Base-by-base conservation (phyloP, 2,888 invertebrate species). In the Cenopis cana region DNA sequence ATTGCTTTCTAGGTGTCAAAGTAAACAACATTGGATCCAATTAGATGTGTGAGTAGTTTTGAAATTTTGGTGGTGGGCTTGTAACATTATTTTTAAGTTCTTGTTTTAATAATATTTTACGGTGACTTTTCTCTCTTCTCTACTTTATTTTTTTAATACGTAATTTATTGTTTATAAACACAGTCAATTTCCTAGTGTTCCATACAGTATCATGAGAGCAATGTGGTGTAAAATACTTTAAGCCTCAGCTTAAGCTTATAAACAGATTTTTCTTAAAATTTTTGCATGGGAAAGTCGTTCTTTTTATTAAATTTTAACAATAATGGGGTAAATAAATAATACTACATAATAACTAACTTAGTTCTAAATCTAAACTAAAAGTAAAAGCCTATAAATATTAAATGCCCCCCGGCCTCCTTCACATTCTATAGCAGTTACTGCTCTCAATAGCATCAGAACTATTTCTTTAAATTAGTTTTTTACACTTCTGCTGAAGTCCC, bases 1-100 rank as follows among this genome's bases (percentile, higher is more conserved):
- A 74, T 84, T 75, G 54, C 83, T 82, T 89, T 91, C 81, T 91
- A 92, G 92, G 89, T 81, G 36, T 81, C 76, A 85, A 86, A 76
- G 81, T 81, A 75, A 86, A 88, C 75, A 82, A 80, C 11, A 79
- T 85, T 73, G 87, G 81, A 78, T 83, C 84, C 57, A 78, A 82
- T 80, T 78, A 81, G 81, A 89, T 89, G 38, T 73, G 68, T 73
- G 68, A 67, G 71, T 77, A 75, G 62, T 71, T 74, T 67, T 69
- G 17, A 65, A 55, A 68, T 73, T 64, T 68, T 62, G 74, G 76
- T 77, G 75, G 18, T 55, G 75, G 76, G 59, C 24, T 73, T 29
- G 5, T 66, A 62, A 64, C 17, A 12, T 33, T 17, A 24, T n/a
- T 41, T 36, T 50, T 38, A 9, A 33, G 17, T 17, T 33, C 24